phyloP scores from a whole-genome alignment of 2,113 vertebrate species.

The Catharus fuscescens region DNA sequence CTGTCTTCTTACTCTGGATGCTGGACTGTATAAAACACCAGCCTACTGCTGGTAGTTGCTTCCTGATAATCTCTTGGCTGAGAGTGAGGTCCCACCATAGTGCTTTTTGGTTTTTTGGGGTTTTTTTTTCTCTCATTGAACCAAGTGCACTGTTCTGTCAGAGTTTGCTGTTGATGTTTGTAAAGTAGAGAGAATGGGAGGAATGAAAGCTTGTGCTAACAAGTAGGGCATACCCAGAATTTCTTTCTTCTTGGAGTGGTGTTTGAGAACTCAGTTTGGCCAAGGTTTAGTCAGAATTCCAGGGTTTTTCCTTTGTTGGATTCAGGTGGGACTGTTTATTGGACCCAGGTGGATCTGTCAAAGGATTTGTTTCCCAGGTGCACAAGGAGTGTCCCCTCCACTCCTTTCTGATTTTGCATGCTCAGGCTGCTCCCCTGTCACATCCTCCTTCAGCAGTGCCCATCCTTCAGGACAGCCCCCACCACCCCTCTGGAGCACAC shows the following conservation, averaged over 20 bases:
- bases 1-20: neutral
- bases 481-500: neutral
- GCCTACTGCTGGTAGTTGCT: neutral
- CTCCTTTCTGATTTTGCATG: neutral
- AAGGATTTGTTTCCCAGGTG: rapidly evolving
- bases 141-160: neutral
- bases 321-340: neutral
- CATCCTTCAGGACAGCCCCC: neutral
- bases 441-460: neutral
- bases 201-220: neutral
- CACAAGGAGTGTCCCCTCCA: no score
- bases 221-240: neutral
- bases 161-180: neutral
- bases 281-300: neutral
- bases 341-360: neutral
- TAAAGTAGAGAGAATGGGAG: neutral
- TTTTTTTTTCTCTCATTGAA: neutral
- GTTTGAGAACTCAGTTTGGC: neutral
- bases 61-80: neutral
- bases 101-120: rapidly evolving
- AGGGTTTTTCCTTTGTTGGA: neutral
- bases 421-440: neutral
- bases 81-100: neutral
- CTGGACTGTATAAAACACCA: neutral
- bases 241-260: neutral